A percentile compares a stretch with the other conserved stretches of the same genome.
Evolutionary conservation across 2,113 vertebrate genomes (phyloP).

Genomic region (Spea multiplicata): DNA sequence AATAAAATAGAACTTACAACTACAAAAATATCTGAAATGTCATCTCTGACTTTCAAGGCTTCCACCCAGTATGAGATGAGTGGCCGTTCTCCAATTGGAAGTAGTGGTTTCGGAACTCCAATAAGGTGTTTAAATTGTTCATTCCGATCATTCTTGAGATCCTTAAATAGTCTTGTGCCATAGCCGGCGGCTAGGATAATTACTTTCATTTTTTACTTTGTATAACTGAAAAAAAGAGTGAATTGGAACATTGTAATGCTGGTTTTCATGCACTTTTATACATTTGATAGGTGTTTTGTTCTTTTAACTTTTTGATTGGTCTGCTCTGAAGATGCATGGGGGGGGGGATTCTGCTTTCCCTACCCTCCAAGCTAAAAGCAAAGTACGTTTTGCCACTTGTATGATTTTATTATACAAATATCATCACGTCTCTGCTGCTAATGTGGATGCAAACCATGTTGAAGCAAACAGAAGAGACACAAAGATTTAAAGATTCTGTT

Average conservation of each 20-base stretch:
- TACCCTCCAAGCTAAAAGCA: too few relatives aligned
- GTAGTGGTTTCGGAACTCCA: slow-evolving; percentile 66
- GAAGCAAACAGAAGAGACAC: too few relatives aligned
- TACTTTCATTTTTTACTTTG: slow-evolving; percentile 64
- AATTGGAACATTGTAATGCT: neutral
- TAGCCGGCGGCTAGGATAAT: slow-evolving; percentile 76
- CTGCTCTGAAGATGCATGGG: too few relatives aligned
- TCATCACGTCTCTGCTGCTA: too few relatives aligned
- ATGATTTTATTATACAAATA: too few relatives aligned
- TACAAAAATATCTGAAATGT: slow-evolving; percentile 63
- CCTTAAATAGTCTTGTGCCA: slow-evolving; percentile 71
- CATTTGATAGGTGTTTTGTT: neutral
- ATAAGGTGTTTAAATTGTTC: slow-evolving; percentile 60
- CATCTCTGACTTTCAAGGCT: slow-evolving; percentile 54
- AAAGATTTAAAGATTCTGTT: too few relatives aligned
- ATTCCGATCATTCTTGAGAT: slow-evolving; percentile 60
- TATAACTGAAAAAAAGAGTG: neutral
- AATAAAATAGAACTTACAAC: slow-evolving; percentile 60
- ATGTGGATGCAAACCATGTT: too few relatives aligned
- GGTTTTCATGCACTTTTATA: too few relatives aligned
- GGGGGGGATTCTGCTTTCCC: too few relatives aligned
- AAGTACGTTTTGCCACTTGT: too few relatives aligned
- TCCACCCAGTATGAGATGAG: slow-evolving; percentile 69
- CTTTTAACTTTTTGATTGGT: neutral
- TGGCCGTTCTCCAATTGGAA: slow-evolving; percentile 63